phyloP scores from a whole-genome alignment of 2,797 vertebrate genomes.

The Parambassis ranga region DNA sequence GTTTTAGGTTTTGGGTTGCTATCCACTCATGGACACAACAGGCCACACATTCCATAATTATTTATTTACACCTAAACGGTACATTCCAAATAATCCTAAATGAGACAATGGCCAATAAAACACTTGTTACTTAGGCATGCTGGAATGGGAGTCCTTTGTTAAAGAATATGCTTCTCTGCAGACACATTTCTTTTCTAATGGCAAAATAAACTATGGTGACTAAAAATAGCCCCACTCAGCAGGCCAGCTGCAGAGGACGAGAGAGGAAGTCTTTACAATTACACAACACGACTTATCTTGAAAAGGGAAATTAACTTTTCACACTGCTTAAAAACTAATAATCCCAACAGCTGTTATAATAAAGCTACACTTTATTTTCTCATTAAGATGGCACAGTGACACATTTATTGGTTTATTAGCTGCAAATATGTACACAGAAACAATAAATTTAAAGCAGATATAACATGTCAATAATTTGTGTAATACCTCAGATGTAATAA shows the following conservation, averaged over 20 bases:
- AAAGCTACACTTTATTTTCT: constrained; percentile 24
- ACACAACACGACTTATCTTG: background rate
- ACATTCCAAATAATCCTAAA: background rate
- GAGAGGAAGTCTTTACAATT: background rate
- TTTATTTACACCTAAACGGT: background rate
- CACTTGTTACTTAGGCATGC: background rate
- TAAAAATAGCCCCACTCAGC: constrained; percentile 39
- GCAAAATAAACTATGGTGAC: background rate
- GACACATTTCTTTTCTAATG: constrained; percentile 5
- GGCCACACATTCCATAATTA: background rate
- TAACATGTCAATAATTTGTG: background rate
- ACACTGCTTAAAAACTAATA: background rate
- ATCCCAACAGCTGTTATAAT: background rate
- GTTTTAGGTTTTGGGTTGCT: constrained; percentile 1
- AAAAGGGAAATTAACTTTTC: background rate
- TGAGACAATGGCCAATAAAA: background rate
- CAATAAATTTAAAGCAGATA: background rate
- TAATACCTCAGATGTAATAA: constrained; percentile 54
- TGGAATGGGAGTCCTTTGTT: background rate
- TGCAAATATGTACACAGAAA: constrained; percentile 6
- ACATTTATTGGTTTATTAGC: background rate
- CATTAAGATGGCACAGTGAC: background rate
- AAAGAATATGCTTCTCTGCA: background rate
- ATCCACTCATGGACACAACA: background rate
- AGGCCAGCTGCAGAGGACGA: constrained; percentile 18